phyloP scores from a whole-genome alignment of 2,797 vertebrate species.

The Orestias chungarensis region DNA sequence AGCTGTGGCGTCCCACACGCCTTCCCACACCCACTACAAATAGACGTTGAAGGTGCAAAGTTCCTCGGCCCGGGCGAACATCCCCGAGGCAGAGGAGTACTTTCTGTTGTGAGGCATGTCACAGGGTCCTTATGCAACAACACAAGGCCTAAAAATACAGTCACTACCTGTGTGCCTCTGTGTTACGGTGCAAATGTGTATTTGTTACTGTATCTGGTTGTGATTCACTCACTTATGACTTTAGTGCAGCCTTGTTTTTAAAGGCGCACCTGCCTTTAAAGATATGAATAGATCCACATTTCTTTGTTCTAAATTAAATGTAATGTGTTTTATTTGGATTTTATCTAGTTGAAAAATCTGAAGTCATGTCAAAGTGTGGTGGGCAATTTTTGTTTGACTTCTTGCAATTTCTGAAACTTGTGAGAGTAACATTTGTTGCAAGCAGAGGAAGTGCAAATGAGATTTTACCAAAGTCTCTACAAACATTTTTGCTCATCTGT shows the following conservation, averaged over 20 bases:
- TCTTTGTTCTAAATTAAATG: no score
- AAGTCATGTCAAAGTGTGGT: no score
- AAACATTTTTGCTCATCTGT: neutral
- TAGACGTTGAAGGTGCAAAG: constrained; percentile 79
- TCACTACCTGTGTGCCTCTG: constrained; percentile 44
- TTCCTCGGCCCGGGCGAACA: constrained; percentile 73
- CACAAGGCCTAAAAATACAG: constrained; percentile 74
- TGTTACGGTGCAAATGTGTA: constrained; percentile 5
- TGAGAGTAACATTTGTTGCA: neutral
- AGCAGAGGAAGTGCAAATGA: no score
- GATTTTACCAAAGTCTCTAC: neutral
- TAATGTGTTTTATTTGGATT: neutral
- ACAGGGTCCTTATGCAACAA: constrained; percentile 73
- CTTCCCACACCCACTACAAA: constrained; percentile 83
- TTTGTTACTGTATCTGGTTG: constrained; percentile 28
- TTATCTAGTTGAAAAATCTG: neutral
- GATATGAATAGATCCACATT: no score
- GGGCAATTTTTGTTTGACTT: no score
- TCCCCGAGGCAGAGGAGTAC: constrained; percentile 74
- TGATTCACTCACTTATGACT: constrained; percentile 47
- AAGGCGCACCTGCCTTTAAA: neutral
- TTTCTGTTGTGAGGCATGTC: constrained; percentile 78
- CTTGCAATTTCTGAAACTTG: neutral
- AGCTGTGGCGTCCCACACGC: constrained; percentile 75
- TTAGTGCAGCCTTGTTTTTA: constrained; percentile 32